Evolutionary conservation across 2,797 vertebrate species (phyloP).

Genomic region (Trichosurus vulpecula): DNA sequence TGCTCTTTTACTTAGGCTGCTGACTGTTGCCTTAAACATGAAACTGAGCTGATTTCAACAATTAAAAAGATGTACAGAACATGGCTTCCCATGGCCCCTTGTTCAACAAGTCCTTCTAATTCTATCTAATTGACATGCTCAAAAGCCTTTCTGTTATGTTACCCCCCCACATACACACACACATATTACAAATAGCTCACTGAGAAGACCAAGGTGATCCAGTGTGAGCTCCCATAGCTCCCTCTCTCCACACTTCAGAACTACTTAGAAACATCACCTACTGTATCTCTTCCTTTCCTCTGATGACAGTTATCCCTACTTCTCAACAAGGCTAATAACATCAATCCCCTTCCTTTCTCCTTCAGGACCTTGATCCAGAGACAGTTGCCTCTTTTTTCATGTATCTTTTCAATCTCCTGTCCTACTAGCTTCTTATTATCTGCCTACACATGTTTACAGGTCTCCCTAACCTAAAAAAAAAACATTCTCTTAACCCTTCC

Average conservation of each 20-base stretch:
- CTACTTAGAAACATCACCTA: background rate
- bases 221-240: background rate
- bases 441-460: background rate
- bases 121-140: background rate
- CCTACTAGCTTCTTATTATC: background rate
- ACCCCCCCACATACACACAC: fast-evolving
- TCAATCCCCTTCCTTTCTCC: background rate
- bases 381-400: background rate
- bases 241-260: background rate
- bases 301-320: background rate
- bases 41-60: background rate
- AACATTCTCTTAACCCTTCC: background rate
- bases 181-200: background rate
- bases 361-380: background rate
- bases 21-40: background rate
- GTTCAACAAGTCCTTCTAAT: background rate
- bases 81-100: background rate
- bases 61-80: background rate
- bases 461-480: background rate
- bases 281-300: background rate
- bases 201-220: background rate
- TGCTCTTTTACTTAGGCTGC: background rate
- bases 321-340: background rate
- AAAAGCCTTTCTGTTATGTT: background rate
- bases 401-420: background rate